phyloP scores from a whole-genome alignment of 2,888 invertebrate species.

The Opisthograptis luteolata region DNA sequence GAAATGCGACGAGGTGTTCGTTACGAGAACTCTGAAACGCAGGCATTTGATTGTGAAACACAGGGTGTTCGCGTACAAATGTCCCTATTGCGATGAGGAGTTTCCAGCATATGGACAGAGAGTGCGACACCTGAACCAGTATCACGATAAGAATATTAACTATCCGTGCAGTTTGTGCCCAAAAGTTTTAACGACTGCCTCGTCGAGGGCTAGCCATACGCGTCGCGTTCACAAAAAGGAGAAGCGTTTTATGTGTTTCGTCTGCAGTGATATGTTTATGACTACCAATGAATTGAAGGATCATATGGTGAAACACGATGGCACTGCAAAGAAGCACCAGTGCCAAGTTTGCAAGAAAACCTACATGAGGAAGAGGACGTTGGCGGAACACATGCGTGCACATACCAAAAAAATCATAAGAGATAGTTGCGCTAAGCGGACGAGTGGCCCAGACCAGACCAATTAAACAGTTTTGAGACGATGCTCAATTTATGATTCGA shows the following conservation, averaged over 20 bases:
- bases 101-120: constrained; percentile 55
- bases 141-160: constrained; percentile 48
- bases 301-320: constrained; percentile 56
- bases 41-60: constrained; percentile 56
- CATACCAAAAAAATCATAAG: too few species aligned
- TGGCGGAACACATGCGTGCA: constrained; percentile 43
- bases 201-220: constrained; percentile 67
- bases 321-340: constrained; percentile 49
- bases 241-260: constrained; percentile 5
- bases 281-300: constrained; percentile 3
- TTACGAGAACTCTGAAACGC: constrained; percentile 38
- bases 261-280: constrained; percentile 8
- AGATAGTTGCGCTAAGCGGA: too few species aligned
- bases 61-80: constrained; percentile 47
- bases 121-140: constrained; percentile 37
- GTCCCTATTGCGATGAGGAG: constrained; percentile 37
- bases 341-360: constrained; percentile 59
- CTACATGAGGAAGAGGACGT: constrained; percentile 38
- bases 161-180: constrained; percentile 68
- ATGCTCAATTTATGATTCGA: too few species aligned
- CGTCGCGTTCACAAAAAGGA: constrained; percentile 61
- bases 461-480: too few species aligned
- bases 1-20: constrained; percentile 35
- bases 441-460: too few species aligned
- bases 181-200: constrained; percentile 61